phyloP scores from a whole-genome alignment of 2,888 invertebrate genomes.

The Cordilura impudica region DNA sequence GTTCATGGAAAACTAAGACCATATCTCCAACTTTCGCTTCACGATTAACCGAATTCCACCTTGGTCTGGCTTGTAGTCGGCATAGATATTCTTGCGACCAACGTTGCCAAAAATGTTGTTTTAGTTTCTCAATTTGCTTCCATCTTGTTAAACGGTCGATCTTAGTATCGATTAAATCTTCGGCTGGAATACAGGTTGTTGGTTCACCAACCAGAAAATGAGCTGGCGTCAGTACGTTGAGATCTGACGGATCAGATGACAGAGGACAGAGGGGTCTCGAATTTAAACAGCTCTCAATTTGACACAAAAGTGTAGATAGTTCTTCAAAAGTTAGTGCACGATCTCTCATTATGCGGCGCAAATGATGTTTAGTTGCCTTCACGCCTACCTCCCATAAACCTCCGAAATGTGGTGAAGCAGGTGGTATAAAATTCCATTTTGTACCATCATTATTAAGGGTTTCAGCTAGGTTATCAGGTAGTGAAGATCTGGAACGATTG shows the following conservation, averaged over 20 bases:
- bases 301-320: conserved; percentile 6
- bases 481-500: no score
- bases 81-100: conserved; percentile 1
- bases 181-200: neutral
- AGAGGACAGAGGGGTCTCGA: conserved; percentile 20
- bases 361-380: no score
- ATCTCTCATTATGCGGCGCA: conserved; percentile 9
- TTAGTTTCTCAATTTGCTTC: no score
- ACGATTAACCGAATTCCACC: neutral
- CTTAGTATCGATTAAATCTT: conserved; percentile 1
- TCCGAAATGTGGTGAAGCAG: conserved; percentile 10
- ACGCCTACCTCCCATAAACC: no score
- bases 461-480: conserved; percentile 2
- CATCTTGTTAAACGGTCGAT: no score
- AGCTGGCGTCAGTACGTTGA: conserved; percentile 26
- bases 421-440: conserved; percentile 8
- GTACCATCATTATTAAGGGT: neutral
- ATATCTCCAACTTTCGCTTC: conserved; percentile 16
- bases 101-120: no score
- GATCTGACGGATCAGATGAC: conserved; percentile 33
- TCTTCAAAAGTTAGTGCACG: conserved; percentile 25
- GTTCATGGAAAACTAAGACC: conserved; percentile 3
- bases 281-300: no score
- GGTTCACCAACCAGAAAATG: conserved; percentile 33
- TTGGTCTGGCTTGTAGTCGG: conserved; percentile 6